Conservation (phyloP, 2,888 invertebrate species). For the Callyntrura sp. region DNA sequence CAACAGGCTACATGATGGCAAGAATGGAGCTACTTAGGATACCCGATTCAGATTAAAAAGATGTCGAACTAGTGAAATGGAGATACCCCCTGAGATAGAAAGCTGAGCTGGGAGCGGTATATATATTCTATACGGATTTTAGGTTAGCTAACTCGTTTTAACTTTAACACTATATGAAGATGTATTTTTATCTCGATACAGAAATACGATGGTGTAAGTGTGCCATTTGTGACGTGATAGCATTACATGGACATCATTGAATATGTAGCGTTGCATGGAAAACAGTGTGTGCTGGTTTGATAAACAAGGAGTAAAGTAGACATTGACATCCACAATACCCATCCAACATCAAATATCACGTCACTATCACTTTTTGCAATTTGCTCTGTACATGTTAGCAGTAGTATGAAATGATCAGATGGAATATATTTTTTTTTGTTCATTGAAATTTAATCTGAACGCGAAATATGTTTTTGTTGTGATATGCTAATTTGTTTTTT, state of each 20-base stretch:
- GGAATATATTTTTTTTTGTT: not conserved
- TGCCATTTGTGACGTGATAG: constrained; percentile 14
- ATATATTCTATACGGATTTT: not conserved
- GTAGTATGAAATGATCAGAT: not conserved
- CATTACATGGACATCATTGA: not conserved
- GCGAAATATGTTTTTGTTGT: constrained; percentile 21
- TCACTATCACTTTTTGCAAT: constrained; percentile 41
- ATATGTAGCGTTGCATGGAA: not conserved
- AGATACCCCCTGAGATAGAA: not conserved
- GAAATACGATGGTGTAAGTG: constrained; percentile 34
- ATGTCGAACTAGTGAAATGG: not conserved
- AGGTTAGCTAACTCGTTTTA: not conserved
- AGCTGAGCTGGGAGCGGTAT: too few species aligned
- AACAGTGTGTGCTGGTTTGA: not conserved
- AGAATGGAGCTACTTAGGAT: not conserved
- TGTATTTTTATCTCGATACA: not conserved
- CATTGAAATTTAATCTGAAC: constrained; percentile 2
- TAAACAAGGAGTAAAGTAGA: not conserved
- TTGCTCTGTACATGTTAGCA: not conserved
- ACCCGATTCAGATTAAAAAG: not conserved
- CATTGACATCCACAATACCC: constrained; percentile 13
- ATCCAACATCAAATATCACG: too few species aligned
- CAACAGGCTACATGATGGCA: not conserved
- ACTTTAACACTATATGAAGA: not conserved
- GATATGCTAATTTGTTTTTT: constrained; percentile 61